Evolutionary conservation across 2,888 invertebrate genomes (phyloP).

Genomic region (Cryptocephalus moraei): DNA sequence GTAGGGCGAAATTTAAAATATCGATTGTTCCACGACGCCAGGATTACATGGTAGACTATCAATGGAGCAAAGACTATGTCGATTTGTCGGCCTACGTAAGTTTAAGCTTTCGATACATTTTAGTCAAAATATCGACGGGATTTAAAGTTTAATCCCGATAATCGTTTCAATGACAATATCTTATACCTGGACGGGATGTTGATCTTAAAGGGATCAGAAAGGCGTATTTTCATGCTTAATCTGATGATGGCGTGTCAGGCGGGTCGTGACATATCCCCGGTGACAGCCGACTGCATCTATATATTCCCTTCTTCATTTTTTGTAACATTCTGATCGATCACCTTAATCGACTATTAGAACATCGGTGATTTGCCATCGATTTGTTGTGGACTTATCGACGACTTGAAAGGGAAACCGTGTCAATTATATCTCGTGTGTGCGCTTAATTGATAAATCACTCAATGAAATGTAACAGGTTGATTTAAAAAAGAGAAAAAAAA

Average conservation of each 20-base stretch:
- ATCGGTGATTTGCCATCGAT: conserved; percentile 12
- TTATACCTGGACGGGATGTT: neutral
- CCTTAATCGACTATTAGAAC: conserved; percentile 14
- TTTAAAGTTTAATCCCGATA: neutral
- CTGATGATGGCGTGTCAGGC: conserved; percentile 11
- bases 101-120: no score
- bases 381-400: conserved; percentile 5
- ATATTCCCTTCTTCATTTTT: conserved; percentile 7
- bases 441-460: conserved; percentile 5
- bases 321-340: conserved; percentile 16
- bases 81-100: no score
- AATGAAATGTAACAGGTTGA: no score
- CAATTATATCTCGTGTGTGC: conserved; percentile 13
- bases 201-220: conserved; percentile 4
- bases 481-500: no score
- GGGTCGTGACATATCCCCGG: conserved; percentile 16
- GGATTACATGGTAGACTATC: no score
- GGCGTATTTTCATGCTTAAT: conserved; percentile 10
- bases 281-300: conserved; percentile 15
- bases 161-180: neutral
- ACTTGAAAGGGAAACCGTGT: conserved; percentile 17
- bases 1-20: no score
- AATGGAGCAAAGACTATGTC: no score
- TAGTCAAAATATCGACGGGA: no score
- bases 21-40: no score